These are phyloP conservation scores for Elgaria multicarinata DNA, from an alignment of 2,113 vertebrate species.

Conservation along the genomic window DNA sequence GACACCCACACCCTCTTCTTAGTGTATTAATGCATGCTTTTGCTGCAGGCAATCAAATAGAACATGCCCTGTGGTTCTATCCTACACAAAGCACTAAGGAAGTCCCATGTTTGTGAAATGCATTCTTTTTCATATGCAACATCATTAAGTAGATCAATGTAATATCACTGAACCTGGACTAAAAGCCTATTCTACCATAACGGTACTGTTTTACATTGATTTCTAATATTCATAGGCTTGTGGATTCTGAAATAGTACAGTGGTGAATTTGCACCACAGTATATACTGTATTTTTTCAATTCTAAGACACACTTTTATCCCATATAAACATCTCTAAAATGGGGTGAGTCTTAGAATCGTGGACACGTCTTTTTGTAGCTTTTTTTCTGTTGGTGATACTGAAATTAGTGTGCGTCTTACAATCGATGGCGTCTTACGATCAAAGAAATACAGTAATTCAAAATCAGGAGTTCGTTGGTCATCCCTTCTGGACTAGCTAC, in stretches of 20 bases:
- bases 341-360: too few species aligned
- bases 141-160: conserved; percentile 25
- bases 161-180: conserved; percentile 27
- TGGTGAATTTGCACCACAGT: conserved; percentile 5
- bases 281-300: accelerated
- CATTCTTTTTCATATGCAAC: conserved; percentile 30
- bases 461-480: too few species aligned
- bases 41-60: background rate
- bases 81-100: background rate
- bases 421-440: too few species aligned
- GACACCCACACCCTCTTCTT: conserved; percentile 4
- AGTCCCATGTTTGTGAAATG: background rate
- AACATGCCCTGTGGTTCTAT: conserved; percentile 16
- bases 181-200: background rate
- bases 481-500: too few species aligned
- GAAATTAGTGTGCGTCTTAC: too few species aligned
- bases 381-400: too few species aligned
- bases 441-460: too few species aligned
- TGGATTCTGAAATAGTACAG: background rate
- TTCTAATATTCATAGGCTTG: background rate
- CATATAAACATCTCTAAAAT: too few species aligned
- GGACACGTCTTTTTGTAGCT: too few species aligned
- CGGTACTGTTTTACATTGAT: conserved; percentile 37
- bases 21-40: background rate
- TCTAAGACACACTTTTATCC: too few species aligned